These are phyloP conservation scores for Eristalis arbustorum DNA, from an alignment of 2,888 invertebrate genomes.

Conservation along the genomic window DNA sequence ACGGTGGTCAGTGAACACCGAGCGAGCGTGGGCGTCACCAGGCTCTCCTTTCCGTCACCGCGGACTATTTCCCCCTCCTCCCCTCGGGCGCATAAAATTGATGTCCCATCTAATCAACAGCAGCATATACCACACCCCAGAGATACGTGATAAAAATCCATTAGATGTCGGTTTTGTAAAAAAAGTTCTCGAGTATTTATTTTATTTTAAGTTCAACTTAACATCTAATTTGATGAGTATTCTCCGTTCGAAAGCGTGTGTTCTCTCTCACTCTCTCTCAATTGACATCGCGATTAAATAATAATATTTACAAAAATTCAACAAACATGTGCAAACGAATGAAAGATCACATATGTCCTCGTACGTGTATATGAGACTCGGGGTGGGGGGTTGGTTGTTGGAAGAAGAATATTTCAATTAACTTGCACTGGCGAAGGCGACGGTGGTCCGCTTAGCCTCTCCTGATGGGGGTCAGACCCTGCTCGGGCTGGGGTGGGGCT, in stretches of 20 bases:
- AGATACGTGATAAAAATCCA: not conserved
- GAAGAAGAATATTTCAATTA: constrained; percentile 17
- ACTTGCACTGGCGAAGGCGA: not conserved
- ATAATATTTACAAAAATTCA: constrained; percentile 64
- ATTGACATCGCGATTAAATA: constrained; percentile 47
- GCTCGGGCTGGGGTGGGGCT: constrained; percentile 81
- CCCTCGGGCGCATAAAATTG: not conserved
- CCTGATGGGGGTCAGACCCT: constrained; percentile 71
- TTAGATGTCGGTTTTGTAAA: constrained; percentile 22
- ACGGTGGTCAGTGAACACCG: not conserved
- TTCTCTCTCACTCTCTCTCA: constrained; percentile 11
- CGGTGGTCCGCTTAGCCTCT: constrained; percentile 74
- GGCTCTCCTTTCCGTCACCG: not conserved
- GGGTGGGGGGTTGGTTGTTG: not conserved
- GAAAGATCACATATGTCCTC: constrained; percentile 39
- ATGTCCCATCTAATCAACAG: not conserved
- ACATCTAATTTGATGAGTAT: constrained; percentile 62
- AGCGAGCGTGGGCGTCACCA: not conserved
- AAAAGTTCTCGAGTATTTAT: constrained; percentile 48
- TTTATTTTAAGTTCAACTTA: constrained; percentile 45
- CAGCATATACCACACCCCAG: not conserved
- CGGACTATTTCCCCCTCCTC: not conserved
- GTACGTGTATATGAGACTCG: not conserved
- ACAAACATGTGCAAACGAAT: constrained; percentile 52
- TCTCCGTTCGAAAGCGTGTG: constrained; percentile 43